Evolutionary conservation across 2,797 vertebrate species (phyloP), one percentile per base, ranked within the genome.

Genomic region (Schizopygopsis pylzovi): DNA sequence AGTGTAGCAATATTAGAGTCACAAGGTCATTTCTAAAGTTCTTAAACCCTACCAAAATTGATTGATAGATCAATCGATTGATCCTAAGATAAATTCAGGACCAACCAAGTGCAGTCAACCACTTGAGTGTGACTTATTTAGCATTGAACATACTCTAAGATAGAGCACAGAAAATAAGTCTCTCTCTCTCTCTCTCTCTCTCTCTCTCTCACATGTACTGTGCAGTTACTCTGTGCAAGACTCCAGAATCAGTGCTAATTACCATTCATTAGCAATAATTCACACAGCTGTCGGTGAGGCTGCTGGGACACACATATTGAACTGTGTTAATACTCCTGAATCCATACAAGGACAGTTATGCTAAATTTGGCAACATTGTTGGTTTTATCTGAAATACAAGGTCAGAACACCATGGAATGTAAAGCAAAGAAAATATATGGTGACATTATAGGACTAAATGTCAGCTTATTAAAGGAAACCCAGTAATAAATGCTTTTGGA

Each of bases 201-300:
- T 72, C 70, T 79, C 70, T 49, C 80, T 63, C 63, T 63, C 33
- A 33, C 28, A 79, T 70, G 39, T 63, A 63, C 63, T 33, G 54
- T 39, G 79, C 73, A 85, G 65, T 61, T 85, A 52, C 73, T 78
- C 70, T 90, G 76, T 87, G 83, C 85, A 81, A 49, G 86, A 86
- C 87, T 83, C 81, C 85, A 85, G 87, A 83, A 87, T 88, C 89
- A 86, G 85, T 87, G 86, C 77, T n/a, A n/a, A n/a, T n/a, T n/a
- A n/a, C n/a, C n/a, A n/a, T n/a, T n/a, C n/a, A n/a, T n/a, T n/a
- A n/a, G n/a, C n/a, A n/a, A n/a, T n/a, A n/a, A n/a, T n/a, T n/a
- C n/a, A n/a, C n/a, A n/a, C n/a, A n/a, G n/a, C n/a, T n/a, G n/a
- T n/a, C n/a, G n/a, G n/a, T n/a, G n/a, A n/a, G n/a, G n/a, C n/a